Conservation (phyloP, 2,797 vertebrate species). For the Periophthalmus magnuspinnatus region DNA sequence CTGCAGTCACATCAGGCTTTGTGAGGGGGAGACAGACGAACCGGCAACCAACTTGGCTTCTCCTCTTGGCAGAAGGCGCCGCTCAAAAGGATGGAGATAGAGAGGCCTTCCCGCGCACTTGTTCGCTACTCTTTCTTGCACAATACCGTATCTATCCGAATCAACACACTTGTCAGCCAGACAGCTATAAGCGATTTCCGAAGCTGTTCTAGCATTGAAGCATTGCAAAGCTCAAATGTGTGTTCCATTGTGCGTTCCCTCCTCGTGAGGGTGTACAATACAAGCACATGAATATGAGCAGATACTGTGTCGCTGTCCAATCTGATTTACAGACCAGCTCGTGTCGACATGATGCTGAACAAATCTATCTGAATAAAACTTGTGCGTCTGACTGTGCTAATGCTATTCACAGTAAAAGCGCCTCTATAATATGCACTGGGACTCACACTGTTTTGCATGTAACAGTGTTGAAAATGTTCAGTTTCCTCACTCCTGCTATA, state of each 20-base stretch:
- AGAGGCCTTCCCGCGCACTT: constrained; percentile 68
- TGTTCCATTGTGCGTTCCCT: constrained; percentile 46
- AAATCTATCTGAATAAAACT: constrained; percentile 35
- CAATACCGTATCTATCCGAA: constrained; percentile 70
- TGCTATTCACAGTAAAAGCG: constrained; percentile 29
- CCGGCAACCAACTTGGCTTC: constrained; percentile 67
- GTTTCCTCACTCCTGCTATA: constrained; percentile 1
- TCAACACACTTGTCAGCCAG: constrained; percentile 76
- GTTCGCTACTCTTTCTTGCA: constrained; percentile 62
- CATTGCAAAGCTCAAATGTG: constrained; percentile 64
- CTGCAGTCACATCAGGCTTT: constrained; percentile 70
- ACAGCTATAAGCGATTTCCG: constrained; percentile 70
- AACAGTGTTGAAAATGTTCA: constrained; percentile 21
- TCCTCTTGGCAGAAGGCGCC: constrained; percentile 64
- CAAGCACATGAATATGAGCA: constrained; percentile 44
- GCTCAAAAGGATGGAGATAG: constrained; percentile 44
- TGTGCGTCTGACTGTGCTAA: constrained; percentile 23
- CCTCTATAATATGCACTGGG: constrained; percentile 22
- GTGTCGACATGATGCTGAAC: constrained; percentile 2
- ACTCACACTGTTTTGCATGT: constrained; percentile 30
- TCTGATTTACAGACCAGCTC: constrained; percentile 39
- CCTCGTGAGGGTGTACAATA: constrained; percentile 50
- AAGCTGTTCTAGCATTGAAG: constrained; percentile 53
- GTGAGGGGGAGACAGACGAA: constrained; percentile 62
- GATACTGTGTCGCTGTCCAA: constrained; percentile 30